phyloP scores from a whole-genome alignment of 2,888 invertebrate species.

The Cheilosia vernalis region DNA sequence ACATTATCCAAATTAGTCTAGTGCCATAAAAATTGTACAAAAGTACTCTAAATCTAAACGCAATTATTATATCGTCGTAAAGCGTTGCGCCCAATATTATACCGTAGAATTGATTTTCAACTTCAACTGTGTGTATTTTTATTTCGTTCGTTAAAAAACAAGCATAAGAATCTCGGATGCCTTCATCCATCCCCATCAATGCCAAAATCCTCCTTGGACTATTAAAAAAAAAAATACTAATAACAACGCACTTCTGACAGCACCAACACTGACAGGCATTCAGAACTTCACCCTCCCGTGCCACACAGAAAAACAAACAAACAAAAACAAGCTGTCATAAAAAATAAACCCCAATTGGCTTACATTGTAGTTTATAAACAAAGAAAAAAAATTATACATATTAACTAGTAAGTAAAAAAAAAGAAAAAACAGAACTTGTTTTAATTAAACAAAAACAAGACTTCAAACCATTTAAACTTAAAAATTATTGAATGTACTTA shows the following conservation, averaged over 20 bases:
- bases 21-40: conserved; percentile 71
- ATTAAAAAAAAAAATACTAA: conserved; percentile 34
- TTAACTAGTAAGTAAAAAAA: conserved; percentile 52
- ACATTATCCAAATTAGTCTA: conserved; percentile 43
- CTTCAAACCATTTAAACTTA: conserved; percentile 63
- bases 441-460: conserved; percentile 69
- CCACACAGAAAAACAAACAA: conserved; percentile 31
- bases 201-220: conserved; percentile 56
- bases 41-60: conserved; percentile 25
- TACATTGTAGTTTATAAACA: conserved; percentile 65
- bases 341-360: conserved; percentile 67
- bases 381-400: conserved; percentile 64
- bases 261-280: conserved; percentile 48
- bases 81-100: conserved; percentile 2
- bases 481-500: conserved; percentile 47
- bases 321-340: conserved; percentile 44
- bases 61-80: conserved; percentile 9
- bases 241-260: conserved; percentile 63
- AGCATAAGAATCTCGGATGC: conserved; percentile 41
- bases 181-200: conserved; percentile 23
- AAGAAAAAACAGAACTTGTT: conserved; percentile 41
- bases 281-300: conserved; percentile 47
- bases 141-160: conserved; percentile 45
- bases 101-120: conserved; percentile 47
- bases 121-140: background rate